Evolutionary conservation across 1,140 invertebrate genomes (phyloP).

Genomic region (Plectus sambesii): DNA sequence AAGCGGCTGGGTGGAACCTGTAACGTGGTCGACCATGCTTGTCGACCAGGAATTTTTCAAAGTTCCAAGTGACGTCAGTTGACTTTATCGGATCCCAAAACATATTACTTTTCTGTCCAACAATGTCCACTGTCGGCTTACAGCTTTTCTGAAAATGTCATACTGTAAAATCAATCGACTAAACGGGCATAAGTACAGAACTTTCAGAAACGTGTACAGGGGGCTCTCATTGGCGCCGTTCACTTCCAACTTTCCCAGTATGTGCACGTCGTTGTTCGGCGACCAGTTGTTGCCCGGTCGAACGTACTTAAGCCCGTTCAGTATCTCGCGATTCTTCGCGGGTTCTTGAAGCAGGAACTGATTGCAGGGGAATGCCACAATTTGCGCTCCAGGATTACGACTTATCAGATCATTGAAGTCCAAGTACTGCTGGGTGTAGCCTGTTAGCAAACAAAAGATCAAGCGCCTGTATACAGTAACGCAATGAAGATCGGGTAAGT

Average conservation of each 20-base stretch:
- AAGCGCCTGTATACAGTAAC: too few species aligned
- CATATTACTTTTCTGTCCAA: conserved; percentile 41
- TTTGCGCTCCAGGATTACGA: conserved; percentile 32
- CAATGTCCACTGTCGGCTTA: conserved; percentile 43
- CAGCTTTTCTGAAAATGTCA: conserved; percentile 45
- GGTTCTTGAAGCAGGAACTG: conserved; percentile 47
- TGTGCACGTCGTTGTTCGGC: conserved; percentile 48
- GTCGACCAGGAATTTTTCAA: conserved; percentile 55
- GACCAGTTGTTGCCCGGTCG: conserved; percentile 53
- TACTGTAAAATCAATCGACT: too few species aligned
- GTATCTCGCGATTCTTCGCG: conserved; percentile 46
- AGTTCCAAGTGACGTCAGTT: conserved; percentile 55
- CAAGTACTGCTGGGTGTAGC: conserved; percentile 45
- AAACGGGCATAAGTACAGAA: too few species aligned
- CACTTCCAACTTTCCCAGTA: conserved; percentile 53
- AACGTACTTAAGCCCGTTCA: conserved; percentile 52
- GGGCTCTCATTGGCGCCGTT: conserved; percentile 53
- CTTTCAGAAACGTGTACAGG: conserved; percentile 54
- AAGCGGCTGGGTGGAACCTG: too few species aligned
- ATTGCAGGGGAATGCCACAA: conserved; percentile 48
- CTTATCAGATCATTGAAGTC: conserved; percentile 47
- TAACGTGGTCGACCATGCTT: conserved; percentile 49
- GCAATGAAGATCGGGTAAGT: too few species aligned
- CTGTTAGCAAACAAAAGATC: too few species aligned
- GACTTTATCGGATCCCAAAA: conserved; percentile 48